Conservation (phyloP, 2,888 invertebrate species). For the Tiliacea aurago region DNA sequence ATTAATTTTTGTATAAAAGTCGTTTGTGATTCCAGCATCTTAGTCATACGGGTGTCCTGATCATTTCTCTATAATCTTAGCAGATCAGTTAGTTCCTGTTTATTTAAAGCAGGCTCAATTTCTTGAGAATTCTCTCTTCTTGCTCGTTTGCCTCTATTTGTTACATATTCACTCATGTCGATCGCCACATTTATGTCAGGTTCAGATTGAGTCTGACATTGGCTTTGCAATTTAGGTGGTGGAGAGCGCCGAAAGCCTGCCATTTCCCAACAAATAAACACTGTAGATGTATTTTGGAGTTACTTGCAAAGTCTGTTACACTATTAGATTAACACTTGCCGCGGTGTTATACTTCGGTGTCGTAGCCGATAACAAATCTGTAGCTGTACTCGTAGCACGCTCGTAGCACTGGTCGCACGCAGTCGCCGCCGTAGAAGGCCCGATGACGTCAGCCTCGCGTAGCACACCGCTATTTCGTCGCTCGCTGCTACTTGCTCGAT, state of each 20-base stretch:
- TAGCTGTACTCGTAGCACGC: constrained; percentile 1
- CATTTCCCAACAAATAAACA: not conserved
- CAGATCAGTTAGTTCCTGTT: constrained; percentile 4
- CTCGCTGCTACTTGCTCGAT: too few relatives aligned
- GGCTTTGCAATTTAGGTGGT: constrained; percentile 1
- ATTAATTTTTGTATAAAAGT: constrained; percentile 11
- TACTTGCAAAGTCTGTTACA: not conserved
- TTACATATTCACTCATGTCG: constrained; percentile 18
- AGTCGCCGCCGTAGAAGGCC: constrained; percentile 2
- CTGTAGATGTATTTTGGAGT: not conserved
- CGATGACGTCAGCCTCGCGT: constrained; percentile 18
- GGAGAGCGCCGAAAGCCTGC: constrained; percentile 6
- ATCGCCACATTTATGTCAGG: constrained; percentile 14
- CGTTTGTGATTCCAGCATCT: constrained; percentile 5
- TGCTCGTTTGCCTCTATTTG: constrained; percentile 12
- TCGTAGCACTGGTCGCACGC: constrained; percentile 5
- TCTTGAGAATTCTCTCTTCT: constrained; percentile 4
- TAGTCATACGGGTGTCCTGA: not conserved
- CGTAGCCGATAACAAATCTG: constrained; percentile 15
- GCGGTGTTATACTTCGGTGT: not conserved
- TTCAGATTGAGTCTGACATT: constrained; percentile 2
- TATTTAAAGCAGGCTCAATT: constrained; percentile 5
- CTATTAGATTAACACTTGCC: constrained; percentile 2
- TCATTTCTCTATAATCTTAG: not conserved
- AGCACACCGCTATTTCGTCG: constrained; percentile 5